These are phyloP conservation scores for Delichon dasypus DNA, from an alignment of 2,797 vertebrate species.

Conservation along the genomic window DNA sequence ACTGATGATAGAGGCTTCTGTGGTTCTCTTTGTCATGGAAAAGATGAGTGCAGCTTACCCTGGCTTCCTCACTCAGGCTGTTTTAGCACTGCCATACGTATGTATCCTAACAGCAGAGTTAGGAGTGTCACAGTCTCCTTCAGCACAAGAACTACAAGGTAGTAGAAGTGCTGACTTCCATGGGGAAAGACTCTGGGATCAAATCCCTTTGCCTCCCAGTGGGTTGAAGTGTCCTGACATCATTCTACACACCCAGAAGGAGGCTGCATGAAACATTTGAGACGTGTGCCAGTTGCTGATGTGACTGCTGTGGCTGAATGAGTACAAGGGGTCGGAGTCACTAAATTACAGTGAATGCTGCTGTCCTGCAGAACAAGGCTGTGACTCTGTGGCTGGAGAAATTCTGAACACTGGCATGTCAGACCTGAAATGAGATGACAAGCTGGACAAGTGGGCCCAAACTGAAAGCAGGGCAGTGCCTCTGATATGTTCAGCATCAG, in stretches of 20 bases:
- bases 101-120: rapidly evolving
- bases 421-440: background rate
- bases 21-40: background rate
- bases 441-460: background rate
- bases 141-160: background rate
- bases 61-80: background rate
- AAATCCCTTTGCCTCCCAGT: background rate
- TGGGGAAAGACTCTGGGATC: background rate
- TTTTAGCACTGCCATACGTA: background rate
- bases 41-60: background rate
- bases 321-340: background rate
- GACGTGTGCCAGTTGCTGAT: background rate
- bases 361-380: background rate
- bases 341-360: background rate
- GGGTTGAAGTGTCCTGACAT: background rate
- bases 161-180: background rate
- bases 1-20: background rate
- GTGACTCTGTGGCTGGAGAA: background rate
- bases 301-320: background rate
- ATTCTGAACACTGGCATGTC: background rate
- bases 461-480: background rate
- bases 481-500: background rate
- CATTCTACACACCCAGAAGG: background rate
- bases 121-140: background rate
- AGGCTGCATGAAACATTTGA: background rate